These are phyloP conservation scores for Ichneumoninae sp. DNA, from an alignment of 2,888 invertebrate species.

Conservation along the genomic window DNA sequence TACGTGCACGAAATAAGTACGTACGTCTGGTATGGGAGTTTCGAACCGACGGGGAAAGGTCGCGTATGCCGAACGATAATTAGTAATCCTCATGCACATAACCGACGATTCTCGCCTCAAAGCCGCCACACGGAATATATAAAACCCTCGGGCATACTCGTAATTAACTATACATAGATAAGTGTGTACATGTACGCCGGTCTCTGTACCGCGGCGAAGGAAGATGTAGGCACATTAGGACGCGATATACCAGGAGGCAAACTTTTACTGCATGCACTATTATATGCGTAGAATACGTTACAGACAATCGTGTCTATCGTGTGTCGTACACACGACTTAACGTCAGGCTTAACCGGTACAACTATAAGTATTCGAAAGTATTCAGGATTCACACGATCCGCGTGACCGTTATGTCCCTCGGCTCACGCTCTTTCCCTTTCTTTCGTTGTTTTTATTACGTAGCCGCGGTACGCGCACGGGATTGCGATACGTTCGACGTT, in stretches of 20 bases:
- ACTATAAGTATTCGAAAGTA: conserved; percentile 59
- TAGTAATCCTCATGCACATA: conserved; percentile 58
- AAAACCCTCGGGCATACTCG: conserved; percentile 52
- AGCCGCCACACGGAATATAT: conserved; percentile 38
- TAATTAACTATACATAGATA: conserved; percentile 62
- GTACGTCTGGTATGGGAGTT: conserved; percentile 27
- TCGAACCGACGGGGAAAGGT: conserved; percentile 46
- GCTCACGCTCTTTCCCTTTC: conserved; percentile 51
- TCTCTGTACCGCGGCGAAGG: conserved; percentile 20
- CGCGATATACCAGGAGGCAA: conserved; percentile 37
- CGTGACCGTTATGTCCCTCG: conserved; percentile 55
- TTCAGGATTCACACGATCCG: conserved; percentile 62
- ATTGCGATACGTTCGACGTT: neutral
- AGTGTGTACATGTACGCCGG: conserved; percentile 22
- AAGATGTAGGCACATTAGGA: conserved; percentile 47
- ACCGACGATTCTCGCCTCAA: conserved; percentile 32
- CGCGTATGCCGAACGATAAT: conserved; percentile 53
- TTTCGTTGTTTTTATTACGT: conserved; percentile 28
- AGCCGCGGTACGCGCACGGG: neutral
- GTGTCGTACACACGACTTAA: conserved; percentile 48
- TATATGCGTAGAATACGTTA: conserved; percentile 47
- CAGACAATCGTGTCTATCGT: conserved; percentile 57
- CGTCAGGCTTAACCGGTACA: conserved; percentile 10
- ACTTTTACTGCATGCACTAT: conserved; percentile 34
- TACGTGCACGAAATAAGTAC: neutral